Conservation (phyloP, 2,797 vertebrate species). For the Adelosebastes latens region DNA sequence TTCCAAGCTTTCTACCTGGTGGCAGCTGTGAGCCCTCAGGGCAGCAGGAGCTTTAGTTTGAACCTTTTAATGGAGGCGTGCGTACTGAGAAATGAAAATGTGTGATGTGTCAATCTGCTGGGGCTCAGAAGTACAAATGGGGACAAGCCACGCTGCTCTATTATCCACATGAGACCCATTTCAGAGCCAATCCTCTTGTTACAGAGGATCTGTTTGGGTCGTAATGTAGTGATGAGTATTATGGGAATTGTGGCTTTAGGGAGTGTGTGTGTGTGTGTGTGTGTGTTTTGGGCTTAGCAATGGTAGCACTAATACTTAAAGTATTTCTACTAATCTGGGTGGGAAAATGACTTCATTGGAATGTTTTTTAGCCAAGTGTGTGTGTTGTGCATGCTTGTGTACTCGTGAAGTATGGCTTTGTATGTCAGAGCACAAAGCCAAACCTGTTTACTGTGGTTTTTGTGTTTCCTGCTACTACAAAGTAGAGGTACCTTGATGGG, state of each 20-base stretch:
- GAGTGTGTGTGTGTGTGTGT: slow-evolving; percentile 12
- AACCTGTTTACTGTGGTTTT: slow-evolving; percentile 17
- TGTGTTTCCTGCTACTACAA: not conserved
- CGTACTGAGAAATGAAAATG: not conserved
- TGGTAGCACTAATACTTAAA: slow-evolving; percentile 33
- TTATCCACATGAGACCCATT: slow-evolving; percentile 22
- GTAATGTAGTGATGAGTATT: not conserved
- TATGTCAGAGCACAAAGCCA: slow-evolving; percentile 9
- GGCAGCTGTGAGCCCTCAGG: not conserved
- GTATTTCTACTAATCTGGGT: slow-evolving; percentile 44
- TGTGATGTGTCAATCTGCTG: not conserved
- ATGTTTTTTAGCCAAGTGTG: not conserved
- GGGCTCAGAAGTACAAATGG: slow-evolving; percentile 2
- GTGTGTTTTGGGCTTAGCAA: slow-evolving; percentile 14
- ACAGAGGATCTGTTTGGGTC: slow-evolving; percentile 10
- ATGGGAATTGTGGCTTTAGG: slow-evolving; percentile 11
- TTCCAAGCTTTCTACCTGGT: not conserved
- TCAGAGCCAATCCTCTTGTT: slow-evolving; percentile 29
- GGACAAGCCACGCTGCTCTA: slow-evolving; percentile 3
- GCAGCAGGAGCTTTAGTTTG: not conserved
- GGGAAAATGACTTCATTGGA: slow-evolving; percentile 42
- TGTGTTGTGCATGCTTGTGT: not conserved
- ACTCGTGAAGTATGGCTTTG: not conserved
- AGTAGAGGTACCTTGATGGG: slow-evolving; percentile 1
- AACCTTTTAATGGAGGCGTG: not conserved